Evolutionary conservation across 2,888 invertebrate species (phyloP).

Genomic region (Catocala sponsa): DNA sequence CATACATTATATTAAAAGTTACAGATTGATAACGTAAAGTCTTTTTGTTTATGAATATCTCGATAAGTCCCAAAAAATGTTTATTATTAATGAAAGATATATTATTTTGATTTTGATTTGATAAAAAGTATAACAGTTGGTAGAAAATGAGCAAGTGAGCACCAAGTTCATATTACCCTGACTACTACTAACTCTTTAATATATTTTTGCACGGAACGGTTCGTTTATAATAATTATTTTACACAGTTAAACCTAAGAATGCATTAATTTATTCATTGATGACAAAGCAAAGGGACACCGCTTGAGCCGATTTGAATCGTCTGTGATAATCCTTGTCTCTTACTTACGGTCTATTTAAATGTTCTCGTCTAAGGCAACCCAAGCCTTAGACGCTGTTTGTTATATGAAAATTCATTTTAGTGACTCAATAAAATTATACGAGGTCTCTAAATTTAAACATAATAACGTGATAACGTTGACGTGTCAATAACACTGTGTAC

Average conservation of each 20-base stretch:
- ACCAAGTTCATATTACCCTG: too few species aligned
- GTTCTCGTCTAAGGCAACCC: slow-evolving; percentile 26
- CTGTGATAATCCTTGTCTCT: slow-evolving; percentile 47
- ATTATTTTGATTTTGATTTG: too few species aligned
- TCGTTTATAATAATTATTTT: background rate
- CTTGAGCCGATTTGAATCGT: slow-evolving; percentile 32
- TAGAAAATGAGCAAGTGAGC: too few species aligned
- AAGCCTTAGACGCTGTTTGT: slow-evolving; percentile 34
- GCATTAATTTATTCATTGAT: slow-evolving; percentile 18
- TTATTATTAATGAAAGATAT: too few species aligned
- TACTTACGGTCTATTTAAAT: slow-evolving; percentile 56
- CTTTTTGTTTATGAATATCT: too few species aligned
- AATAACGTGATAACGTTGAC: background rate
- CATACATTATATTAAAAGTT: too few species aligned
- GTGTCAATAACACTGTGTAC: too few species aligned
- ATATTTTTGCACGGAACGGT: too few species aligned
- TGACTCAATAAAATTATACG: slow-evolving; percentile 14
- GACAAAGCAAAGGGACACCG: slow-evolving; percentile 19
- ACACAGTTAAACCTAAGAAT: slow-evolving; percentile 4
- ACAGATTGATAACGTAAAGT: too few species aligned
- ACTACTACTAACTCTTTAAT: too few species aligned
- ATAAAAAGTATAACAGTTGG: too few species aligned
- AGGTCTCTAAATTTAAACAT: background rate
- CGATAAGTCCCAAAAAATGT: too few species aligned
- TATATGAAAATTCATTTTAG: slow-evolving; percentile 36